Base-by-base conservation (phyloP, 1,140 invertebrate species). In the Trichomalopsis sarcophagae region DNA sequence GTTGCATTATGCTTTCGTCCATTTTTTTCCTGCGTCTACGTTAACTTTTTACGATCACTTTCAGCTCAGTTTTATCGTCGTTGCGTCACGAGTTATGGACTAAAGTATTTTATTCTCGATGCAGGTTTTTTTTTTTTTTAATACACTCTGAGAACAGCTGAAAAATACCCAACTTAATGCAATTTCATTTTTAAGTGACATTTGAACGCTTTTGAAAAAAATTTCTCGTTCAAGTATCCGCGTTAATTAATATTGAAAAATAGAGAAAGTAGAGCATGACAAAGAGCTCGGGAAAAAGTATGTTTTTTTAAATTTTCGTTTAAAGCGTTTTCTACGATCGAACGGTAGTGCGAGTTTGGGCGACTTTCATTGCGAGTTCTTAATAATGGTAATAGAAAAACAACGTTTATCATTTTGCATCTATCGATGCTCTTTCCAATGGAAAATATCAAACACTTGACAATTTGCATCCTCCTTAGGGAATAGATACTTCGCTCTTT, bases 21-120 rank as follows among this genome's bases (percentile, higher is more conserved):
- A 68, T 68, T 68, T 68, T 23, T 68, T 68, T 68, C 23, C 66
- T n/a, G 90, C 50, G 33, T 77, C 0, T 21, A 50, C 47, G 14
- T 50, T 50, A 17, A 50, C 47, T 50, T 50, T 50, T 50, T 50
- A 50, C 13, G 14, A 50, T 13, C 47, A 10, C 44, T 47, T 13
- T 10, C 10, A 50, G 13, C 47, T 55, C 10, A 13, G 55, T 62
- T 21, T 62, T n/a, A 62, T 62, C 55, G 21, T 6, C 17, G 7
- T 62, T n/a, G 55, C 55, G 55, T 62, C 5, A n/a, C 21, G 55
- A 7, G 21, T 7, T 21, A 62, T 21, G 55, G 21, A 62, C 55
- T 62, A n/a, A 27, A n/a, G 14, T 62, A 62, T 62, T 62, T n/a
- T 21, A 62, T 21, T 62, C n/a, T 14, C 0, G 4, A 17, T 55